A percentile compares a stretch with the other conserved stretches of the same genome.
Evolutionary conservation across 1,140 invertebrate species (phyloP).

Genomic region (Procambarus clarkii): DNA sequence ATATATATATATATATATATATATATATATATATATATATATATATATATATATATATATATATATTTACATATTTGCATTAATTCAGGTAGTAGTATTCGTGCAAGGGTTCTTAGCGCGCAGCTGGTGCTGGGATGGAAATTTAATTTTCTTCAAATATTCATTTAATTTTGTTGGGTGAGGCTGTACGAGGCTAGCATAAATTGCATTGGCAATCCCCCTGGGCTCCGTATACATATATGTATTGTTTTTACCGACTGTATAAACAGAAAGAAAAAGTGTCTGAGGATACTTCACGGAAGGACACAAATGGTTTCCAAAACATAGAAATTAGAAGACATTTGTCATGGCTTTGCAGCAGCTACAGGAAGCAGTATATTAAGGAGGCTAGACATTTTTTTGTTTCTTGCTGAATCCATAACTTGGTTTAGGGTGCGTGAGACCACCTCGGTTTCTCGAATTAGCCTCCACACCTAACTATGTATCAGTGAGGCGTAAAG

Average conservation of each 20-base stretch:
- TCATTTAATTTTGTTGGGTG: too few species aligned
- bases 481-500: background rate
- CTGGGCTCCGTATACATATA: too few species aligned
- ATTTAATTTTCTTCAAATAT: too few species aligned
- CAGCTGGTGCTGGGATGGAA: too few species aligned
- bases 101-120: too few species aligned
- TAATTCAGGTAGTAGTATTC: too few species aligned
- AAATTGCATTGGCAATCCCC: too few species aligned
- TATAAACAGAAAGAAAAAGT: slow-evolving; percentile 6
- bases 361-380: background rate
- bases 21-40: background rate
- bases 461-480: background rate
- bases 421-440: background rate
- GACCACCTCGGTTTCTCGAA: background rate
- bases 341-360: background rate
- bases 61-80: background rate
- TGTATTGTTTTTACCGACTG: slow-evolving; percentile 5
- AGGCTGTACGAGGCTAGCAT: too few species aligned
- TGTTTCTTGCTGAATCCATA: background rate
- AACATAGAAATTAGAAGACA: slow-evolving; percentile 37
- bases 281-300: background rate
- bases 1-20: background rate
- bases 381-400: background rate
- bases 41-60: background rate
- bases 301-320: slow-evolving; percentile 20